phyloP scores from a whole-genome alignment of 1,140 invertebrate species.

The Probaryconus sp. region DNA sequence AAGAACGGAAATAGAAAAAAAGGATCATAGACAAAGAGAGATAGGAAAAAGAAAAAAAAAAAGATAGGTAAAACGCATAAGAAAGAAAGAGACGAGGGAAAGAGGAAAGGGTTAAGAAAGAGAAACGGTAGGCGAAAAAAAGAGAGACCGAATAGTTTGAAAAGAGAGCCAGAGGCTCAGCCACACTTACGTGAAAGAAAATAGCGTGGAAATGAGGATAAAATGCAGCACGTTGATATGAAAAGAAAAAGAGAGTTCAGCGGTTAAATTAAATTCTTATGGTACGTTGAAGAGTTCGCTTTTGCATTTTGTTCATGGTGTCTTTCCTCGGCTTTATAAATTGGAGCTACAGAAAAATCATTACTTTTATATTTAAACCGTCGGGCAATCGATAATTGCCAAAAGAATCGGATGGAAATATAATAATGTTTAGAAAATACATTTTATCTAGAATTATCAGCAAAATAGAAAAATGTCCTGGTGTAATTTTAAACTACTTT shows the following conservation, averaged over 20 bases:
- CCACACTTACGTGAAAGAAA: conserved; percentile 77
- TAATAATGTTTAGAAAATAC: no score
- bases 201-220: conserved; percentile 78
- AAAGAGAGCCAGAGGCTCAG: conserved; percentile 68
- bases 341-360: conserved; percentile 30
- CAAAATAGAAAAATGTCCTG: no score
- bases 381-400: no score
- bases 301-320: conserved; percentile 9
- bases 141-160: conserved; percentile 57
- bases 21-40: conserved; percentile 51
- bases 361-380: no score
- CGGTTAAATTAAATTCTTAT: conserved; percentile 71
- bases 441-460: no score
- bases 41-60: conserved; percentile 44
- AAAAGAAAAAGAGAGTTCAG: conserved; percentile 73
- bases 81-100: conserved; percentile 2
- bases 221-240: conserved; percentile 76
- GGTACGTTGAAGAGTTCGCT: conserved; percentile 17
- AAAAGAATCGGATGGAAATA: no score
- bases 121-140: conserved; percentile 24
- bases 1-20: conserved; percentile 42
- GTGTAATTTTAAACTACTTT: no score
- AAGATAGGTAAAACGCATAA: conserved; percentile 6
- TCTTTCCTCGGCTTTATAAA: conserved; percentile 62
- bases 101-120: conserved; percentile 13